These are phyloP conservation scores for Cyclophora punctaria DNA, from an alignment of 2,888 invertebrate genomes.

Conservation along the genomic window DNA sequence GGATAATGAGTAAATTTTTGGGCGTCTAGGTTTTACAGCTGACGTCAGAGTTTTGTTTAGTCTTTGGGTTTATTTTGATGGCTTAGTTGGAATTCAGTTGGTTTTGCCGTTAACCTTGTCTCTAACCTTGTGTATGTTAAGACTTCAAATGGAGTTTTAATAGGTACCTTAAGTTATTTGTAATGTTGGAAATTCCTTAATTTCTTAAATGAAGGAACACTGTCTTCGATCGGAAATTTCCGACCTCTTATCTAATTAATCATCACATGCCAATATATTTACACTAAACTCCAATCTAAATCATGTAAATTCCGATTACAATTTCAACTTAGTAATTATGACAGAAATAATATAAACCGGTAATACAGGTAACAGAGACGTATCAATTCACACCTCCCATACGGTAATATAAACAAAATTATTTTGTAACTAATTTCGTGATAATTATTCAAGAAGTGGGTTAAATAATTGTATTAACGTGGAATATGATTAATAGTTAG, in stretches of 20 bases:
- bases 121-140: too few species aligned
- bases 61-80: too few species aligned
- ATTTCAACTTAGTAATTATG: constrained; percentile 6
- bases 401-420: constrained; percentile 26
- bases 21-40: too few species aligned
- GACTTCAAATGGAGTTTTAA: too few species aligned
- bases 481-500: constrained; percentile 53
- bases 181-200: too few species aligned
- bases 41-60: too few species aligned
- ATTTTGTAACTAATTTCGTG: constrained; percentile 34
- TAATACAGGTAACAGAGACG: constrained; percentile 9
- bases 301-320: constrained; percentile 11
- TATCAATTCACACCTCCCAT: constrained; percentile 20
- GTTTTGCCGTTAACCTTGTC: too few species aligned
- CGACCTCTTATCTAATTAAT: neutral
- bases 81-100: too few species aligned
- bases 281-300: constrained; percentile 1
- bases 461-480: constrained; percentile 41
- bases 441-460: constrained; percentile 11
- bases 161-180: too few species aligned
- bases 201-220: too few species aligned
- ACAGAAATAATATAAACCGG: constrained; percentile 7
- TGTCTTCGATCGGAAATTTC: too few species aligned
- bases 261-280: constrained; percentile 5
- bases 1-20: too few species aligned